Conservation (phyloP, 2,888 invertebrate genomes). For the Platypus cylindrus region DNA sequence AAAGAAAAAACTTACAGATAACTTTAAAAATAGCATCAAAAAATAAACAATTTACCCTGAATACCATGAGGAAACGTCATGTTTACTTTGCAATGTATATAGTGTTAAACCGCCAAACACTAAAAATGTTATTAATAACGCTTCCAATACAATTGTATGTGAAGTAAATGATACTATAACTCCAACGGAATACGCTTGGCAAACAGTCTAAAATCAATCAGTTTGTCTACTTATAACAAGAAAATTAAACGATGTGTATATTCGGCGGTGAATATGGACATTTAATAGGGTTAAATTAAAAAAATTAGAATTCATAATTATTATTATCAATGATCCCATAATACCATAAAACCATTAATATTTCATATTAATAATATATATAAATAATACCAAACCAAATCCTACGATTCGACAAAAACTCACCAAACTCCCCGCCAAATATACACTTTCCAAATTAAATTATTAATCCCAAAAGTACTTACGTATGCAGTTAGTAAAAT, state of each 20-base stretch:
- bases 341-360: no score
- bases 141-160: conserved; percentile 62
- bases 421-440: no score
- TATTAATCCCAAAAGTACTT: conserved; percentile 35
- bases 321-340: neutral
- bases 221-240: no score
- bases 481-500: conserved; percentile 68
- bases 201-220: conserved; percentile 49
- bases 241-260: no score
- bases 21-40: neutral
- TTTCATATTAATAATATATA: no score
- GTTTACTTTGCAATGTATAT: conserved; percentile 77
- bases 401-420: no score
- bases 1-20: neutral
- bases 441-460: neutral
- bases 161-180: conserved; percentile 70
- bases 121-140: conserved; percentile 60
- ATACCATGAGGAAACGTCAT: conserved; percentile 67
- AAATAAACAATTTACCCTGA: conserved; percentile 50
- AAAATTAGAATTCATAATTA: no score
- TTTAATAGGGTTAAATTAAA: no score
- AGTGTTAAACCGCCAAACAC: conserved; percentile 62
- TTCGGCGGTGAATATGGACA: no score
- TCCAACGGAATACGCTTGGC: conserved; percentile 67
- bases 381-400: no score